Base-by-base conservation (phyloP, 2,113 vertebrate genomes). In the Poecilia latipinna region DNA sequence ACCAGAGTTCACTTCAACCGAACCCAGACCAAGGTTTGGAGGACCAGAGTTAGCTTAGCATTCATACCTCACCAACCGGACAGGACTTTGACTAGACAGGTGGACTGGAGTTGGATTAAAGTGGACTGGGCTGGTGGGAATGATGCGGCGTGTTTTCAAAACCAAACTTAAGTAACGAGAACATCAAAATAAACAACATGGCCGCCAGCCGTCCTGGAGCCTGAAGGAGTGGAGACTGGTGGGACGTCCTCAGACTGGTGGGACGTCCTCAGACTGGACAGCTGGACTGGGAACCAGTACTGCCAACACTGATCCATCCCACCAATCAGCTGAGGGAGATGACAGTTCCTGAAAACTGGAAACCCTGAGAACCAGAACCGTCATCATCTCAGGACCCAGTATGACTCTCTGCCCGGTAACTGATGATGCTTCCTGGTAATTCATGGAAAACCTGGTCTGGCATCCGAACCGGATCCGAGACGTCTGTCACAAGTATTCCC, bases 401-500 rank as follows among this genome's bases (percentile, higher is more conserved):
- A 6, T 37, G 10, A 37, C 35, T 11, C 10, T 24, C 51, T 8
- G 51, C 5, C 51, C 51, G 8, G 51, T 10, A 54, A 24, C 1
- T 19, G 15, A 7, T 48, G 13, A n/a, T n/a, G 3, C 4, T 54
- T 24, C 19, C 6, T 2, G 19, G 22, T 24, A 1, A 22, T 54
- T 54, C 22, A 54, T 54, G 19, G 22, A 8, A 54, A 73, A 75
- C 68, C 79, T 75, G 70, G 66, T 62, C 65, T 42, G 29, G 61
- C 32, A 44, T 28, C 75, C 33, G 26, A 37, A 42, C 77, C 66
- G 28, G 12, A 35, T 24, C 32, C 13, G 28, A 68, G 66, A 61
- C 37, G 71, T 33, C 33, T 78, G 79, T 72, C 74, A 84, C 83
- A 88, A 86, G 74, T 82, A 88, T 82, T 86, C 80, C 82, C 82